These are phyloP conservation scores for Philereme transversata DNA, from an alignment of 2,888 invertebrate species.

Conservation along the genomic window DNA sequence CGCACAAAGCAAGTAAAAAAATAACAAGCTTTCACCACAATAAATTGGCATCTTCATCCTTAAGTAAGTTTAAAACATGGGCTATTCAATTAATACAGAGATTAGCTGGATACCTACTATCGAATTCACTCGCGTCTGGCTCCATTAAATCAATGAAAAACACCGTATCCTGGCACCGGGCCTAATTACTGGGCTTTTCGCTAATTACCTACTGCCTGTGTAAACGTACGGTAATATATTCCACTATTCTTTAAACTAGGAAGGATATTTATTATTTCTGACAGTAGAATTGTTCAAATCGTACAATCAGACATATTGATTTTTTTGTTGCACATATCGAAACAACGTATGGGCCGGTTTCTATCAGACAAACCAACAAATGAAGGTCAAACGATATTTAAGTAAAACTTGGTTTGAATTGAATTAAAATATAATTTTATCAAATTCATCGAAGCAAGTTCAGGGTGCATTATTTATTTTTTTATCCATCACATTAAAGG, in stretches of 20 bases:
- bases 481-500: not conserved
- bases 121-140: slow-evolving; percentile 37
- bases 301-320: too few species aligned
- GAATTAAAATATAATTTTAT: slow-evolving; percentile 9
- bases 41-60: not conserved
- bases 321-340: too few species aligned
- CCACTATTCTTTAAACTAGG: too few species aligned
- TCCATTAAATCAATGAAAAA: slow-evolving; percentile 41
- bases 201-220: slow-evolving; percentile 40
- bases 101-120: slow-evolving; percentile 36
- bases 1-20: too few species aligned
- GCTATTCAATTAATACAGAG: slow-evolving; percentile 33
- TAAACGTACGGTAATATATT: too few species aligned
- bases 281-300: too few species aligned
- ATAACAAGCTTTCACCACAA: too few species aligned
- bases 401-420: too few species aligned
- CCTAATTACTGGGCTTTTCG: slow-evolving; percentile 49
- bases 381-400: too few species aligned
- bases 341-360: too few species aligned
- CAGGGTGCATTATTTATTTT: not conserved
- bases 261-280: too few species aligned
- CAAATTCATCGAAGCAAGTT: not conserved
- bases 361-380: too few species aligned
- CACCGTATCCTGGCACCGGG: slow-evolving; percentile 35
- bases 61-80: slow-evolving; percentile 9